Evolutionary conservation across 2,797 vertebrate genomes (phyloP).

Genomic region (Tadarida brasiliensis): DNA sequence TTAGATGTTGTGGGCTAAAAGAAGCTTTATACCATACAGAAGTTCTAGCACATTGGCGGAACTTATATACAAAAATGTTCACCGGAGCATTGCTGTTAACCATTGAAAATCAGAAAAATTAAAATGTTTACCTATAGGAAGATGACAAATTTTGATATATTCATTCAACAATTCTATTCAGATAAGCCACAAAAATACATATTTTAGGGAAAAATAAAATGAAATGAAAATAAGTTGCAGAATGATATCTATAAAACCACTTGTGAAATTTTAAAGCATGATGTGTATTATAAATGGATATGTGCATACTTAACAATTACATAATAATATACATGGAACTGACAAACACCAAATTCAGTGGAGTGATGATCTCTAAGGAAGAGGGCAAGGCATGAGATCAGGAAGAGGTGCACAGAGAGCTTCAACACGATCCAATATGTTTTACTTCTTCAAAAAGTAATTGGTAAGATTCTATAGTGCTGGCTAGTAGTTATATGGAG

Average conservation of each 20-base stretch:
- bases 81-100: background rate
- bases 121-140: background rate
- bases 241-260: background rate
- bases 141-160: background rate
- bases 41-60: background rate
- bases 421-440: background rate
- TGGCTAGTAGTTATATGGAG: background rate
- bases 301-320: background rate
- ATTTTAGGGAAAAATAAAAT: slow-evolving; percentile 39
- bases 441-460: slow-evolving; percentile 12
- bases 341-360: background rate
- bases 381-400: background rate
- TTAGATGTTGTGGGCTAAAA: background rate
- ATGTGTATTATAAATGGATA: background rate
- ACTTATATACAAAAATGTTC: background rate
- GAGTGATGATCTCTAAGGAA: background rate
- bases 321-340: background rate
- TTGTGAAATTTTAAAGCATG: slow-evolving; percentile 6
- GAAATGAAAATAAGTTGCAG: background rate
- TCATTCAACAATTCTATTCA: background rate
- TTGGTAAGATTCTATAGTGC: background rate
- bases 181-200: background rate
- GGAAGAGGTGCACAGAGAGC: background rate
- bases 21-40: background rate
- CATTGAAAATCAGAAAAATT: background rate